Conservation (phyloP, 2,797 vertebrate genomes). For the Paramormyrops hopkinsi region DNA sequence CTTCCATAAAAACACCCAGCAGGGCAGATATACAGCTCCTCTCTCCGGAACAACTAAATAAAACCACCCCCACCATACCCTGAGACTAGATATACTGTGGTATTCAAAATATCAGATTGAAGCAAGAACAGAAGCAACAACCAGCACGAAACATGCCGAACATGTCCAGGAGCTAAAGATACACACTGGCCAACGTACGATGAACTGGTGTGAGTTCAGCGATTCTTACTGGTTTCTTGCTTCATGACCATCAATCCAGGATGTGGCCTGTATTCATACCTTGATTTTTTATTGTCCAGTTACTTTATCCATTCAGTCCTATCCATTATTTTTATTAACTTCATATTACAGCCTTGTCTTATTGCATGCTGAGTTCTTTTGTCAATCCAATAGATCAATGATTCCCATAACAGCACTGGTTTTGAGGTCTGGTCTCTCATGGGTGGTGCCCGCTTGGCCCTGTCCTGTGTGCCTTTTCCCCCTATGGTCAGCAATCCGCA, state of each 20-base stretch:
- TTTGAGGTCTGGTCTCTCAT: neutral
- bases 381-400: neutral
- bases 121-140: neutral
- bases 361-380: neutral
- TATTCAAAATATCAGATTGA: neutral
- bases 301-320: neutral
- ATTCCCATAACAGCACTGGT: neutral
- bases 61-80: neutral
- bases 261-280: neutral
- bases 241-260: neutral
- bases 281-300: neutral
- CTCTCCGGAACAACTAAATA: neutral
- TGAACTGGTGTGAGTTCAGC: neutral
- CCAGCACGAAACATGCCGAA: neutral
- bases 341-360: neutral
- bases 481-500: neutral
- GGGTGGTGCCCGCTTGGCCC: neutral
- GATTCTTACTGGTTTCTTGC: neutral
- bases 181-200: neutral
- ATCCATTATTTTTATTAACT: neutral
- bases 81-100: neutral
- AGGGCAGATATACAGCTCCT: neutral
- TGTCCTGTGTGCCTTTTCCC: neutral
- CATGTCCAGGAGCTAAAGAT: neutral
- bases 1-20: neutral